Conservation (phyloP, 2,888 invertebrate genomes). For the Eupithecia subfuscata region DNA sequence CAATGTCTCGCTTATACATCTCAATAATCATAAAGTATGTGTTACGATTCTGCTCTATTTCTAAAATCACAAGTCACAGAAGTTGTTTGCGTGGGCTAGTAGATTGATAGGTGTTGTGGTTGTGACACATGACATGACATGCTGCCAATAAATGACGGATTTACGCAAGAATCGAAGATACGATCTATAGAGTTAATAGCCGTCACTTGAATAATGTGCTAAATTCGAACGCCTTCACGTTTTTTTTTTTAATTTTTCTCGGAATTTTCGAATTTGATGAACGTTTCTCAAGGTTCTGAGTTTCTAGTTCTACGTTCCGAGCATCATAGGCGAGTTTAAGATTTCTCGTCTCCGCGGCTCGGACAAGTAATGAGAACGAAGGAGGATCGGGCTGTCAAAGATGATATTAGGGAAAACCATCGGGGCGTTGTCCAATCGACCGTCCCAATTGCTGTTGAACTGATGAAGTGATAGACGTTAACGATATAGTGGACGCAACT, state of each 20-base stretch:
- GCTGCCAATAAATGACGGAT: conserved; percentile 23
- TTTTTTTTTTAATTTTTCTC: neutral
- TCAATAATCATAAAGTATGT: neutral
- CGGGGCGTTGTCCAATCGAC: too few relatives aligned
- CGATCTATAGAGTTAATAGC: conserved; percentile 2
- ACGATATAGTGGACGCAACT: neutral
- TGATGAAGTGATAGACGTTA: too few relatives aligned
- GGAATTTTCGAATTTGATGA: neutral
- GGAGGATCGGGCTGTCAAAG: too few relatives aligned
- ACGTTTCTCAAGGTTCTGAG: neutral
- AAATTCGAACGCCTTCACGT: neutral
- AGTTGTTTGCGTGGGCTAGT: conserved; percentile 21
- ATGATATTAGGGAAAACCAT: too few relatives aligned
- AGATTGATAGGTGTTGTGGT: conserved; percentile 28
- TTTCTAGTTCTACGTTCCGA: too few relatives aligned
- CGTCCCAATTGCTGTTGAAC: too few relatives aligned
- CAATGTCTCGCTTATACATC: neutral
- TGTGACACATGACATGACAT: conserved; percentile 29
- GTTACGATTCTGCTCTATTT: conserved; percentile 10
- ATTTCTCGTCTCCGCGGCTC: too few relatives aligned
- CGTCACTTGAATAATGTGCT: neutral
- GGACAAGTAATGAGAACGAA: too few relatives aligned
- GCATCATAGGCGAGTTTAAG: too few relatives aligned
- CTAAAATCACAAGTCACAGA: neutral
- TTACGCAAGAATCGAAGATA: conserved; percentile 14